A percentile compares a stretch with the other conserved stretches of the same genome.
These are phyloP conservation scores for Machimus rusticus DNA, from an alignment of 2,888 invertebrate genomes.

Conservation along the genomic window DNA sequence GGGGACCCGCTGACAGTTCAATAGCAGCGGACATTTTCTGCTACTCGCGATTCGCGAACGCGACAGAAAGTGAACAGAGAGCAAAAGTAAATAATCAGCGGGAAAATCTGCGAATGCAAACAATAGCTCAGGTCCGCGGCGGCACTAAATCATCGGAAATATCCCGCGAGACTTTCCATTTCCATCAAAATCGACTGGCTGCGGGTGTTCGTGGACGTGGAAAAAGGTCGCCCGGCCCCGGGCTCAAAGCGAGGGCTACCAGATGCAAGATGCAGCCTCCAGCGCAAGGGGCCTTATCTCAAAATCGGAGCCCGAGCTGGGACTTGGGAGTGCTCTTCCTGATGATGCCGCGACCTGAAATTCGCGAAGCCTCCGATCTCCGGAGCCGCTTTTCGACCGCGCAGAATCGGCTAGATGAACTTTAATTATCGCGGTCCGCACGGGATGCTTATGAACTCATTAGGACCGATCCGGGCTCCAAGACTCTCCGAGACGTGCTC, in stretches of 20 bases:
- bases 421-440: neutral
- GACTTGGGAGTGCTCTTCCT: neutral
- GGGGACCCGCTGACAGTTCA: conserved; percentile 16
- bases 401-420: neutral
- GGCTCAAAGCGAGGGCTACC: neutral
- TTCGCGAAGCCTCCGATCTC: neutral
- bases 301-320: neutral
- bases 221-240: neutral
- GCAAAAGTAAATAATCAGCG: conserved; percentile 3
- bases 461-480: neutral
- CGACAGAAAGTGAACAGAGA: neutral
- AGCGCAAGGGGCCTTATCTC: neutral
- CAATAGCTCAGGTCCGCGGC: neutral
- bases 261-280: neutral
- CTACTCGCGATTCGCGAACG: neutral
- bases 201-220: neutral
- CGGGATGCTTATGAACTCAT: neutral
- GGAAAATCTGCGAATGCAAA: conserved; percentile 17
- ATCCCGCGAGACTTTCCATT: neutral
- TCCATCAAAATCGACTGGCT: neutral
- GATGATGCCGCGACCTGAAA: neutral
- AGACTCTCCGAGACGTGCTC: neutral
- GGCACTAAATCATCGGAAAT: neutral
- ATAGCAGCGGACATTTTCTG: conserved; percentile 12
- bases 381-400: neutral